Evolutionary conservation across 2,113 vertebrate species (phyloP).

Genomic region (Heptranchias perlo): DNA sequence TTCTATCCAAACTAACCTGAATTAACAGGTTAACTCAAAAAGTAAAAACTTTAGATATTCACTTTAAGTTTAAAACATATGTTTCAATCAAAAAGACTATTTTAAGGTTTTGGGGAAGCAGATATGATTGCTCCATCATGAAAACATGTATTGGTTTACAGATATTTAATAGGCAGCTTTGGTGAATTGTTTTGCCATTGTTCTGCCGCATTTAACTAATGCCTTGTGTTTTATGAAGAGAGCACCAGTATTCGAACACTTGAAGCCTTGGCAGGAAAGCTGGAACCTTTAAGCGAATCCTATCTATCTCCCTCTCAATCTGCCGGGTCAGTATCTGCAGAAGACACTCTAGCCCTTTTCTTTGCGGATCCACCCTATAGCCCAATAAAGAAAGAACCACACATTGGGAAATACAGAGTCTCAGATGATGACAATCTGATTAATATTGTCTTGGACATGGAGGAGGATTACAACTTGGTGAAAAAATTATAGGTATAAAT

Average conservation of each 20-base stretch:
- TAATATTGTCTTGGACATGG: slow-evolving; percentile 54
- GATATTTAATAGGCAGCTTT: slow-evolving; percentile 7
- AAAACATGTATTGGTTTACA: not conserved
- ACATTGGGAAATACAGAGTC: slow-evolving; percentile 42
- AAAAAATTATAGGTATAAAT: slow-evolving; percentile 6
- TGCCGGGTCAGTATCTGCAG: slow-evolving; percentile 42
- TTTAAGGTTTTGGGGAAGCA: not conserved
- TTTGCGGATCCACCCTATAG: slow-evolving; percentile 44
- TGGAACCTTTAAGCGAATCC: slow-evolving; percentile 46
- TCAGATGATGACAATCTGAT: slow-evolving; percentile 51
- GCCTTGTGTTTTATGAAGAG: slow-evolving; percentile 47
- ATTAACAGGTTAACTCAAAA: not conserved
- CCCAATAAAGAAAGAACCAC: not conserved
- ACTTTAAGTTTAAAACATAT: not conserved
- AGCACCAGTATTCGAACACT: slow-evolving; percentile 47
- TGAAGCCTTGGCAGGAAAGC: slow-evolving; percentile 47
- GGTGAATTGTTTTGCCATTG: not conserved
- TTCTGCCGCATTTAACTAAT: not conserved
- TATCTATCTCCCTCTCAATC: slow-evolving; percentile 41
- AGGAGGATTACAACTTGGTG: slow-evolving; percentile 53
- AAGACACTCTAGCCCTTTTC: slow-evolving; percentile 45
- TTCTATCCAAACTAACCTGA: not conserved
- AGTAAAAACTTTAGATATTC: not conserved
- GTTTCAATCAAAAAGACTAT: not conserved
- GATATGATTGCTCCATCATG: not conserved